These are phyloP conservation scores for Dysmachus trigonus DNA, from an alignment of 2,888 invertebrate species.

Conservation along the genomic window DNA sequence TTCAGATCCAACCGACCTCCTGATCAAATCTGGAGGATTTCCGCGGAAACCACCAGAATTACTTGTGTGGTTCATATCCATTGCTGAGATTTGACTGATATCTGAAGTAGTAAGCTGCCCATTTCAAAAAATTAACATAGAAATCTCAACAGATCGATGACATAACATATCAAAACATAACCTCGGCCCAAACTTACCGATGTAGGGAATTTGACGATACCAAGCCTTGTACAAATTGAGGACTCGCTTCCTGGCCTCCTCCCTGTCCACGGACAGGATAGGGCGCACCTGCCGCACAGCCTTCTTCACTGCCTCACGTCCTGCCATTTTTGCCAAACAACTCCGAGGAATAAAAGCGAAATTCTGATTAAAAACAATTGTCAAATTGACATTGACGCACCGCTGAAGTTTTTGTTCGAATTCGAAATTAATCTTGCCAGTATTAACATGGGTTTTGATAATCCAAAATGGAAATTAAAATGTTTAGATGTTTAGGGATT, in stretches of 20 bases:
- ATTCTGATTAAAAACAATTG: not conserved
- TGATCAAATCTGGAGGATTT: not conserved
- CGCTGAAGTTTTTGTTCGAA: not conserved
- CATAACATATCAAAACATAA: slow-evolving; percentile 53
- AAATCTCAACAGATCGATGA: slow-evolving; percentile 52
- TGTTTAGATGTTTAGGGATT: not conserved
- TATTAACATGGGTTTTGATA: not conserved
- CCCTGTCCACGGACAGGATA: slow-evolving; percentile 78
- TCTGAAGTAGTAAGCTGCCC: not conserved
- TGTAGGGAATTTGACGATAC: slow-evolving; percentile 90
- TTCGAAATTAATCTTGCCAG: not conserved
- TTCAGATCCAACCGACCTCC: too few species aligned
- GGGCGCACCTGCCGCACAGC: slow-evolving; percentile 80
- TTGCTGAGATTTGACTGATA: not conserved
- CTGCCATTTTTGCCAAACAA: slow-evolving; percentile 48
- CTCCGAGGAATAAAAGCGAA: not conserved
- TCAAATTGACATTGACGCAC: not conserved
- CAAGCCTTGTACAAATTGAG: slow-evolving; percentile 91
- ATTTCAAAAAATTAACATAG: not conserved
- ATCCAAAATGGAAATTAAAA: not conserved
- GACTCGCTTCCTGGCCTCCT: slow-evolving; percentile 84
- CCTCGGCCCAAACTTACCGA: slow-evolving; percentile 71
- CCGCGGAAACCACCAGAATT: not conserved
- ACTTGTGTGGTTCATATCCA: not conserved
- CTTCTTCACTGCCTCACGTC: slow-evolving; percentile 65